Percentiles rank a stretch among this genome's conserved stretches.
phyloP scores from a whole-genome alignment of 2,113 vertebrate genomes.

The Triplophysa siluroides region DNA sequence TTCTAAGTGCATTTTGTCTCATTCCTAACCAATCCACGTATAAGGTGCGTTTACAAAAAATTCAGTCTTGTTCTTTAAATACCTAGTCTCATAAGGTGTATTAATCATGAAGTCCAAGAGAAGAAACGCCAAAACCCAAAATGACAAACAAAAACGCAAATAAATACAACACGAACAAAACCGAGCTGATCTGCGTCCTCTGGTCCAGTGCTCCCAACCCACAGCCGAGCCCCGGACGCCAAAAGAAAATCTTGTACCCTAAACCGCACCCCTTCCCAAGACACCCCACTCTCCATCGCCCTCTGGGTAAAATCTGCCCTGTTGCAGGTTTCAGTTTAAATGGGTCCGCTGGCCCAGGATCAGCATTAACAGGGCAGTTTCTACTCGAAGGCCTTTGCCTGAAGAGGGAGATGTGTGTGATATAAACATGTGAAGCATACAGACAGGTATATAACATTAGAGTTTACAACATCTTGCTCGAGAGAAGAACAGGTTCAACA shows the following conservation, averaged over 20 bases:
- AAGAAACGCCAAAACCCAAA: not conserved
- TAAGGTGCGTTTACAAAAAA: slow-evolving; percentile 77
- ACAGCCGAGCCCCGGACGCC: slow-evolving; percentile 10
- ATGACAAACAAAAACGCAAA: slow-evolving; percentile 61
- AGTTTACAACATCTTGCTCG: slow-evolving; percentile 80
- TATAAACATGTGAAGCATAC: slow-evolving; percentile 81
- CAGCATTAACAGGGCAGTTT: not conserved
- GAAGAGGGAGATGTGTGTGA: slow-evolving; percentile 73
- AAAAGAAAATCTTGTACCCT: not conserved
- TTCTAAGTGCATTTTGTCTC: slow-evolving; percentile 58
- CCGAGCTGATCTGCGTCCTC: slow-evolving; percentile 6
- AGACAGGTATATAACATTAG: slow-evolving; percentile 80
- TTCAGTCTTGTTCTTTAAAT: slow-evolving; percentile 60
- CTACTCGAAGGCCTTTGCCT: slow-evolving; percentile 66
- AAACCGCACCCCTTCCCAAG: not conserved
- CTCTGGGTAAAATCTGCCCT: not conserved
- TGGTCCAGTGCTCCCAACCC: slow-evolving; percentile 16
- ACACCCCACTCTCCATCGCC: not conserved
- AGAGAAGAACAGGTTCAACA: slow-evolving; percentile 66
- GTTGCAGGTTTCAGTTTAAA: not conserved
- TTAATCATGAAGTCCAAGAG: slow-evolving; percentile 58
- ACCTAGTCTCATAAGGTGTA: slow-evolving; percentile 52
- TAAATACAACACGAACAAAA: slow-evolving; percentile 54
- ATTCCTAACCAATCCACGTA: slow-evolving; percentile 57
- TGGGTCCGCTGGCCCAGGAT: not conserved